phyloP scores from a whole-genome alignment of 2,888 invertebrate genomes.

The Meteorus cinctellus region DNA sequence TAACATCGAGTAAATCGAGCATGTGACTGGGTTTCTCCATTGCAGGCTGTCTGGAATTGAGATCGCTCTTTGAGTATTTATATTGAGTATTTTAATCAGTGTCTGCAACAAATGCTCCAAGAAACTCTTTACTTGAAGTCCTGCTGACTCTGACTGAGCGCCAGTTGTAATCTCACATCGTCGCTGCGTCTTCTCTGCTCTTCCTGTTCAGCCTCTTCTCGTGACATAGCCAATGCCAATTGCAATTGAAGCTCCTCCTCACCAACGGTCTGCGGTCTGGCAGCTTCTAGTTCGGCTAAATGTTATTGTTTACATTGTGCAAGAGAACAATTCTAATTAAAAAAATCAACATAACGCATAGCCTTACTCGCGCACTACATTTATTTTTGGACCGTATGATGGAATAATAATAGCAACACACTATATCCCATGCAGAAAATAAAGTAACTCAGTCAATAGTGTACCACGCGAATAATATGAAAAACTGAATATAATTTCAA shows the following conservation, averaged over 20 bases:
- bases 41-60: constrained; percentile 64
- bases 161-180: constrained; percentile 96
- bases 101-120: too few relatives aligned
- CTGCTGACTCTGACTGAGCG: constrained; percentile 94
- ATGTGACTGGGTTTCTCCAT: constrained; percentile 80
- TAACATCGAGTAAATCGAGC: constrained; percentile 89
- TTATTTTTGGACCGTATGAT: constrained; percentile 19
- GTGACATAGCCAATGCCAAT: constrained; percentile 97
- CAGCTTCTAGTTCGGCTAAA: constrained; percentile 87
- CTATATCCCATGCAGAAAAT: constrained; percentile 21
- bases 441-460: constrained; percentile 13
- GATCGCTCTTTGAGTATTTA: background rate
- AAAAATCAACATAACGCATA: constrained; percentile 52
- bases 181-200: constrained; percentile 95
- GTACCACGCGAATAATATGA: constrained; percentile 42
- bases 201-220: constrained; percentile 98
- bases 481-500: constrained; percentile 51
- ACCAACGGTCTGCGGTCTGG: constrained; percentile 96
- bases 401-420: constrained; percentile 20
- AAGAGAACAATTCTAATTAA: constrained; percentile 47
- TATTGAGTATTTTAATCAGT: too few relatives aligned
- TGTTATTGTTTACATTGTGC: constrained; percentile 56
- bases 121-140: constrained; percentile 82
- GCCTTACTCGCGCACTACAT: constrained; percentile 34
- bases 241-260: constrained; percentile 99